Evolutionary conservation across 2,888 invertebrate genomes (phyloP).

Genomic region (Iselma pallidipennis): DNA sequence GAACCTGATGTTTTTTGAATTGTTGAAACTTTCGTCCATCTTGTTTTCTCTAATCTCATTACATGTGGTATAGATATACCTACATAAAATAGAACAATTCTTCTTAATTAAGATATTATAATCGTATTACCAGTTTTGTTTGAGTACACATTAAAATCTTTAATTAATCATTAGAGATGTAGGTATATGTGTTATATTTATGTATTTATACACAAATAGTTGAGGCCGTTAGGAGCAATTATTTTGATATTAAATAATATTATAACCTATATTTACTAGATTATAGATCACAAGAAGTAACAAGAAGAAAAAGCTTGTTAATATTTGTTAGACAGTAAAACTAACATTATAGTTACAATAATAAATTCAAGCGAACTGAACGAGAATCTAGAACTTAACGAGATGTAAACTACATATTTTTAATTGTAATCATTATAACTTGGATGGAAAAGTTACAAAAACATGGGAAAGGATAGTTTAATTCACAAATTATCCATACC

Average conservation of each 20-base stretch:
- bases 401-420: neutral
- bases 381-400: neutral
- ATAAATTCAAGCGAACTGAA: neutral
- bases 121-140: too few species aligned
- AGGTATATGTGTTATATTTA: neutral
- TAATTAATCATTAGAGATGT: neutral
- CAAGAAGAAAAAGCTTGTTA: too few species aligned
- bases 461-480: too few species aligned
- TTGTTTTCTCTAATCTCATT: neutral
- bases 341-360: neutral
- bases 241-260: conserved; percentile 15
- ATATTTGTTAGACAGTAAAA: neutral
- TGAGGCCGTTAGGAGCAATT: conserved; percentile 8
- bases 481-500: too few species aligned
- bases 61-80: too few species aligned
- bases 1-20: neutral
- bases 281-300: too few species aligned
- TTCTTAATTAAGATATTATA: conserved; percentile 20
- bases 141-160: conserved; percentile 5
- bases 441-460: too few species aligned
- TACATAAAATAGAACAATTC: too few species aligned
- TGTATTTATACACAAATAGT: too few species aligned
- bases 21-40: neutral
- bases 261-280: neutral
- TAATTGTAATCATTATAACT: too few species aligned